A percentile compares a stretch with the other conserved stretches of the same genome.
These are phyloP conservation scores for Dasysyrphus albostriatus DNA, from an alignment of 2,888 invertebrate species.

Conservation along the genomic window DNA sequence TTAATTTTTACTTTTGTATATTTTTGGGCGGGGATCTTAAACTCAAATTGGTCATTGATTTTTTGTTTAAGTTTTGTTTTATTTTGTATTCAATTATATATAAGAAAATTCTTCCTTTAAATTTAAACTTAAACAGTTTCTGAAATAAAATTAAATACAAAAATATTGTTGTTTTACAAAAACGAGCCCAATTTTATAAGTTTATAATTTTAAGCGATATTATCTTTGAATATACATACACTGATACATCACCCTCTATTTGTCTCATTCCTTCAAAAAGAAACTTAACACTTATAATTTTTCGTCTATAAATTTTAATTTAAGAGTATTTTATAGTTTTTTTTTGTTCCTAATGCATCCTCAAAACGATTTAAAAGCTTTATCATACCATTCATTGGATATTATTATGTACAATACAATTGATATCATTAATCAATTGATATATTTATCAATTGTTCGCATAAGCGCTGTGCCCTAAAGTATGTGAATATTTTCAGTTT, in stretches of 20 bases:
- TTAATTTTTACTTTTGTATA: background rate
- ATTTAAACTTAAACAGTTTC: background rate
- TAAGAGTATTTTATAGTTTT: slow-evolving; percentile 3
- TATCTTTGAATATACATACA: background rate
- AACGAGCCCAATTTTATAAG: background rate
- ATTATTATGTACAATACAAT: slow-evolving; percentile 34
- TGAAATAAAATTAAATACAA: background rate
- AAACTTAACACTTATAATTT: background rate
- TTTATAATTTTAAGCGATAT: background rate
- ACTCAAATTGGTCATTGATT: slow-evolving; percentile 29
- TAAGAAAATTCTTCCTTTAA: too few species aligned
- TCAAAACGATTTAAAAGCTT: slow-evolving; percentile 49
- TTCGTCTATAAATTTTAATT: slow-evolving; percentile 5
- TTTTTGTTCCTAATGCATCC: slow-evolving; percentile 20
- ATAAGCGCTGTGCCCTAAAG: slow-evolving; percentile 68
- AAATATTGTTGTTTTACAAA: background rate
- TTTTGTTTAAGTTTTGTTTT: background rate
- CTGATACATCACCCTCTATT: slow-evolving; percentile 35
- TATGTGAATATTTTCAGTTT: slow-evolving; percentile 30
- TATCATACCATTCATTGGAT: slow-evolving; percentile 56
- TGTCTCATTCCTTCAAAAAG: background rate
- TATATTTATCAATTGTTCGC: slow-evolving; percentile 45
- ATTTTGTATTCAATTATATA: too few species aligned
- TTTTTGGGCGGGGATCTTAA: slow-evolving; percentile 30
- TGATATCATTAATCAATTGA: slow-evolving; percentile 30